Base-by-base conservation (phyloP, 2,888 invertebrate genomes). In the Barypeithes pellucidus region DNA sequence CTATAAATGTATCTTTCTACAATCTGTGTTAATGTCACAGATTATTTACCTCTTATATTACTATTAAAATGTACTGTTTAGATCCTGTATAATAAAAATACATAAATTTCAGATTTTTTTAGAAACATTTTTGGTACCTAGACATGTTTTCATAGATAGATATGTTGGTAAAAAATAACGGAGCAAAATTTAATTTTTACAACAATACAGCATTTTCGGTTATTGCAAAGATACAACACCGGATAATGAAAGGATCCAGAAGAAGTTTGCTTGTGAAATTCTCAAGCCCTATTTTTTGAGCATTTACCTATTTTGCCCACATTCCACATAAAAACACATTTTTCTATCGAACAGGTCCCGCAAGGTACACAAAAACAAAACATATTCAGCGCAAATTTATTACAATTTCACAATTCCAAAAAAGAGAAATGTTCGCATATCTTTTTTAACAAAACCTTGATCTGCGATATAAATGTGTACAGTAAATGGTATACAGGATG, bases 1-100 rank as follows among this genome's bases (percentile, higher is more conserved):
- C 85, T 82, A 79, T 69, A 67, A 70, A 72, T 62, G 20, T 72
- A 62, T 61, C n/a, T 39, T 12, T 61, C 16, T 59, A 73, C 43
- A 65, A 66, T 73, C 24, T 69, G 68, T 65, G 9, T n/a, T 24
- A 43, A 1, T 60, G 5, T 47, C 43, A 29, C 22, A 29, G 7
- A 39, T 29, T 18, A 14, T 7, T n/a, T 36, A 18, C 36, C 24
- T 36, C 12, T 29, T 20, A 50, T 18, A 24, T 24, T 12, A 50
- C n/a, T 22, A 50, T 12, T 50, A 50, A 50, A 50, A 50, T 24
- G 50, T 50, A 47, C 2, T 11, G 16, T 47, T 20, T 22, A 47
- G 47, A 16, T 43, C 16, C 43, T 16, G 2, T 43, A 4, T 14
- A n/a, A 16, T 16, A 43, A 43, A 14, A 16, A 14, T 43, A 1